Evolutionary conservation across 2,888 invertebrate genomes (phyloP), one percentile per base, ranked within the genome.

Genomic region (Argynnis bischoffii): DNA sequence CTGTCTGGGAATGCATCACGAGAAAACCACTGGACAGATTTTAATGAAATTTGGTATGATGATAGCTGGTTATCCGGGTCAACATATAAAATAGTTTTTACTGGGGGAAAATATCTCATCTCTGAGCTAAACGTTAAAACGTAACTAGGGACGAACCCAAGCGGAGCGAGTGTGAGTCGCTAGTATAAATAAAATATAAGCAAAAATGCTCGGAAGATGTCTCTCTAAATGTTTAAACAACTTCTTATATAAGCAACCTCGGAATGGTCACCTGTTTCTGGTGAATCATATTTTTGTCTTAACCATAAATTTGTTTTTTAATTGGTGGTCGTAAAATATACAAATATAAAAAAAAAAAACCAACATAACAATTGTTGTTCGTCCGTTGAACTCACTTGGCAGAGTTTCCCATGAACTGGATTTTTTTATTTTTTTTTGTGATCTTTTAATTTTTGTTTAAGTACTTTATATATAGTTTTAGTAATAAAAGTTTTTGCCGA

Each of bases 321-420:
- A 47, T 65, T 54, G 47, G 21, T 47, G 18, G 51, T 65, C 31
- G 26, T 35, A 51, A 50, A 64, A 46, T 26, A 3, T 47, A n/a
- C n/a, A 16, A 60, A 11, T 31, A 31, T 21, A 64, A 57, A 51
- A 55, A 48, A 16, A 59, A 15, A 57, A 59, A 15, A 57, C 16
- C 48, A 46, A 47, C n/a, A 53, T 26, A 21, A 15, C 64, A 53
- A 65, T 65, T 65, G 65, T 65, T 18, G 16, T 54, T 14, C 26
- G 65, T 65, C 14, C 65, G 31, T 65, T 65, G 65, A 65, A 46
- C 65, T 65, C 31, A 13, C 31, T 47, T 65, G 65, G 65, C 65
- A 65, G 56, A 31, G 57, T n/a, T 50, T 64, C 64, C 46, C 51
- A 26, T 51, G 46, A 47, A 16, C 16, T 65, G 47, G 47, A 48